phyloP scores from a whole-genome alignment of 2,113 vertebrate species.

The Haliaeetus leucogaster region DNA sequence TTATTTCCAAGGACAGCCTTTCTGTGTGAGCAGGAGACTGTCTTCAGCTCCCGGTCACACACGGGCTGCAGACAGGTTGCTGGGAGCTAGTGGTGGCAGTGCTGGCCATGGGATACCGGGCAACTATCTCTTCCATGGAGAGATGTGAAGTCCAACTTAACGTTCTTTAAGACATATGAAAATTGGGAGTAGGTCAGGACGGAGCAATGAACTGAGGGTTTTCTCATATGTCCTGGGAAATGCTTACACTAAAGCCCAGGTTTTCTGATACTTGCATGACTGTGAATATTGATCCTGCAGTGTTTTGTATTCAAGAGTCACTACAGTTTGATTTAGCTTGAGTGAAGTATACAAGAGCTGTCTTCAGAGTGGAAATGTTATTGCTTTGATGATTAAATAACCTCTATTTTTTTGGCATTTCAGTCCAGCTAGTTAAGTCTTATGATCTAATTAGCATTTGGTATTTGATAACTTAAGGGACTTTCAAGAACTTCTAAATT shows the following conservation, averaged over 20 bases:
- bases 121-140: not conserved
- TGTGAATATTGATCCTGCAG: not conserved
- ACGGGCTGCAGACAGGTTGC: not conserved
- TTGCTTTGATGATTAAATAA: constrained; percentile 65
- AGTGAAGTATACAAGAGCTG: not conserved
- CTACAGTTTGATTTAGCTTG: not conserved
- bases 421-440: constrained; percentile 58
- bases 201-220: not conserved
- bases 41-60: not conserved
- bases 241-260: not conserved
- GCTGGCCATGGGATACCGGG: not conserved
- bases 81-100: not conserved
- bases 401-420: constrained; percentile 68
- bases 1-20: not conserved
- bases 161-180: accelerated
- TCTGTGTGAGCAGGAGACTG: accelerated
- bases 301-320: not conserved
- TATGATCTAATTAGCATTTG: constrained; percentile 73
- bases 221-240: not conserved
- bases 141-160: not conserved
- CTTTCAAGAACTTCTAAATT: constrained; percentile 63
- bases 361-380: not conserved
- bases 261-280: not conserved
- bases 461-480: constrained; percentile 66
- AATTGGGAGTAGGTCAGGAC: not conserved